phyloP scores from a whole-genome alignment of 2,113 vertebrate genomes.

The Sebastes schlegelii region DNA sequence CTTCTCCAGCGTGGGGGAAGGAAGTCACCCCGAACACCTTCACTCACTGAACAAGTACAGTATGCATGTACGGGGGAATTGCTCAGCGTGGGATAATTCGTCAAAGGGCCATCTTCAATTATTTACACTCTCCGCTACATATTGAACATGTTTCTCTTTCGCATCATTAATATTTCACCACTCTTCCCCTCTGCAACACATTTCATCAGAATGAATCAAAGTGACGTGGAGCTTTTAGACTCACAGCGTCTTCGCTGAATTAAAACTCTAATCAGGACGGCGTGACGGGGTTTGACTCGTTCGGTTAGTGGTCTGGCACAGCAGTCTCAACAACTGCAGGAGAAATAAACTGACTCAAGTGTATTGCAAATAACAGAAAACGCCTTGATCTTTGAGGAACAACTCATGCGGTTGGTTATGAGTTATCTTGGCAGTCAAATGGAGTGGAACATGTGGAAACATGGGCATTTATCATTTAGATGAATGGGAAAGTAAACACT shows the following conservation, averaged over 20 bases:
- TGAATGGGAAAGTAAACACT: too few species aligned
- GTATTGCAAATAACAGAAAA: not conserved
- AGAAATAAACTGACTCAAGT: not conserved
- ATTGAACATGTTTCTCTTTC: slow-evolving; percentile 85
- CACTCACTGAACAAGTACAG: slow-evolving; percentile 3
- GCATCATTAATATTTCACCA: slow-evolving; percentile 77
- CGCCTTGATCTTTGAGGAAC: slow-evolving; percentile 5
- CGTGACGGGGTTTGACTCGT: slow-evolving; percentile 17
- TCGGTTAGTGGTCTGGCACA: slow-evolving; percentile 14
- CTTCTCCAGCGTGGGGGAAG: not conserved
- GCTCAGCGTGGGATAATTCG: slow-evolving; percentile 64
- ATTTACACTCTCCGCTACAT: slow-evolving; percentile 81
- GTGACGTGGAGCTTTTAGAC: slow-evolving; percentile 58
- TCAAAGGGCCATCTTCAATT: slow-evolving; percentile 76
- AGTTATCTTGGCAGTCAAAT: not conserved
- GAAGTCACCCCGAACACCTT: not conserved
- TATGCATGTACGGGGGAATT: not conserved
- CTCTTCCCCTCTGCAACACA: slow-evolving; percentile 60
- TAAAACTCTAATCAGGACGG: slow-evolving; percentile 38
- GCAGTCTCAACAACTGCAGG: not conserved
- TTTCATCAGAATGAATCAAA: slow-evolving; percentile 80
- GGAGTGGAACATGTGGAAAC: slow-evolving; percentile 6
- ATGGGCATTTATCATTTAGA: too few species aligned
- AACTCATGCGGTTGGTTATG: not conserved
- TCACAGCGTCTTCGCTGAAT: slow-evolving; percentile 39